Evolutionary conservation across 2,797 vertebrate genomes (phyloP).

Genomic region (Arnoldichthys spilopterus): DNA sequence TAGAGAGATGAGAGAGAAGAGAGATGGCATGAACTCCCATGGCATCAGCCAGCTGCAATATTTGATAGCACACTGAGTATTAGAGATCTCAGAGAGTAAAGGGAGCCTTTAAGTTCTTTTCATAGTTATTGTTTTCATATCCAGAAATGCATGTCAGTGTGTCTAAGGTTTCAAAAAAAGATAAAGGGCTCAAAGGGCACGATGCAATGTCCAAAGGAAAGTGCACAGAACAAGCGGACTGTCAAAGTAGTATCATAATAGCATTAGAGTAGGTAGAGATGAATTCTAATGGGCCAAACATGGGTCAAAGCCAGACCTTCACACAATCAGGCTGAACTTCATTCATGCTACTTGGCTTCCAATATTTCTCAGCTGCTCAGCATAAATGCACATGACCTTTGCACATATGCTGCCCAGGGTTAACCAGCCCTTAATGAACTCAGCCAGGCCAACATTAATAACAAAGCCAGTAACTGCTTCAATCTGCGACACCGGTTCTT

Average conservation of each 20-base stretch:
- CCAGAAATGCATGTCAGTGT: neutral
- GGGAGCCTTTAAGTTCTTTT: neutral
- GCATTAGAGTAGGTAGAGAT: neutral
- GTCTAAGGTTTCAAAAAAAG: neutral
- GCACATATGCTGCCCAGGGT: neutral
- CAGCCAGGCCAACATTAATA: neutral
- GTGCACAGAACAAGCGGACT: neutral
- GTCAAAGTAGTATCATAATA: neutral
- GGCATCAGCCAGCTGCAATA: constrained; percentile 7
- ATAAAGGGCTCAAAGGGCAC: neutral
- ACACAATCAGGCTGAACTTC: neutral
- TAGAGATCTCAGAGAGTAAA: neutral
- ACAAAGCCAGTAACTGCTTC: neutral
- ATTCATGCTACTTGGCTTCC: neutral
- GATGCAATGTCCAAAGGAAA: neutral
- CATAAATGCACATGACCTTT: neutral
- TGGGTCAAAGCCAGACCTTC: neutral
- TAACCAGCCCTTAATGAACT: neutral
- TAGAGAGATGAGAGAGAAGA: neutral
- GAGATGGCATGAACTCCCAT: neutral
- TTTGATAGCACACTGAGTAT: constrained; percentile 9
- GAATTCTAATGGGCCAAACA: constrained; percentile 10
- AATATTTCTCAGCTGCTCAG: constrained; percentile 5
- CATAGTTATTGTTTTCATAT: neutral
- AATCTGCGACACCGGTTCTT: neutral